These are phyloP conservation scores for Chironomus striatipennis DNA, from an alignment of 1,140 invertebrate species.

Conservation along the genomic window DNA sequence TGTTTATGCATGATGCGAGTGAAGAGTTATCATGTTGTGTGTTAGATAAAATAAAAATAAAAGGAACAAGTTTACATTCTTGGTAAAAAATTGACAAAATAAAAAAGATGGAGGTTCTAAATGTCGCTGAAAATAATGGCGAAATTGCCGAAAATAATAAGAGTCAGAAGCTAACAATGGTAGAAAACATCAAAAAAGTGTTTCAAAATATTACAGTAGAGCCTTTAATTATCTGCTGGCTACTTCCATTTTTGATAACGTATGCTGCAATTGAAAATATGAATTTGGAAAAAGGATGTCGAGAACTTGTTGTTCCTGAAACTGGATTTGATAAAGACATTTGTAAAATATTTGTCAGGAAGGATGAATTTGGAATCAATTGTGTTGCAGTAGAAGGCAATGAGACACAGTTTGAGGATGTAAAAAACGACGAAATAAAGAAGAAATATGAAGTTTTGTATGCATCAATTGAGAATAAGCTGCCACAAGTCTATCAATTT, in stretches of 20 bases:
- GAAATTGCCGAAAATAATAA: neutral
- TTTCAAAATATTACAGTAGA: neutral
- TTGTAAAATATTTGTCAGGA: neutral
- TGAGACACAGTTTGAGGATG: neutral
- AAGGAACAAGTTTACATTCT: neutral
- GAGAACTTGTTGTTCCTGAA: conserved; percentile 29
- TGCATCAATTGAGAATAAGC: conserved; percentile 33
- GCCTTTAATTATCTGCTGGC: neutral
- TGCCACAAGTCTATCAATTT: neutral
- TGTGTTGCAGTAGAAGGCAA: neutral
- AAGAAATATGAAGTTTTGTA: conserved; percentile 45
- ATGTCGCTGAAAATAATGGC: neutral
- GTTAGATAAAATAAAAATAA: neutral
- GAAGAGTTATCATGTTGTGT: neutral
- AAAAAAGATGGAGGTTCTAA: neutral
- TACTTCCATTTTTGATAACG: neutral
- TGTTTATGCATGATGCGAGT: neutral
- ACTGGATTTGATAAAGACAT: neutral
- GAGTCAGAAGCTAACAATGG: neutral
- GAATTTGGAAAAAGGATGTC: conserved; percentile 40
- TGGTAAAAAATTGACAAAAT: no score
- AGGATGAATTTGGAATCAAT: neutral
- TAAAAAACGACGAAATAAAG: conserved; percentile 44
- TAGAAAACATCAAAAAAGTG: neutral
- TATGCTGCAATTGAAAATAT: neutral